phyloP scores from a whole-genome alignment of 2,888 invertebrate species.

The Apodemia duryi region DNA sequence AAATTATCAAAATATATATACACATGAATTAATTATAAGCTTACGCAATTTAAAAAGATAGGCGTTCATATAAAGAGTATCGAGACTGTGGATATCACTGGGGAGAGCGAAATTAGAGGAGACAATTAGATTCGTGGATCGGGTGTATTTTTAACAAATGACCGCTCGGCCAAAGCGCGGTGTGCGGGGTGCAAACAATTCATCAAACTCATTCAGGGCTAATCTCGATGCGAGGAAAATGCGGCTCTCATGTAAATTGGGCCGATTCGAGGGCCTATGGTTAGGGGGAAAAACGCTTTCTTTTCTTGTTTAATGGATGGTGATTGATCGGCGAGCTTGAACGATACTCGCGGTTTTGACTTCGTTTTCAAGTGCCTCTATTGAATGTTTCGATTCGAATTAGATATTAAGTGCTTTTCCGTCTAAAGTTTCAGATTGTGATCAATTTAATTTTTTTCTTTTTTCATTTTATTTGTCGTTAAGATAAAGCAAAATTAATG shows the following conservation, averaged over 20 bases:
- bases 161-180: slow-evolving; percentile 59
- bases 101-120: slow-evolving; percentile 77
- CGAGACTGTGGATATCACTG: slow-evolving; percentile 60
- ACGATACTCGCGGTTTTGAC: slow-evolving; percentile 74
- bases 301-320: slow-evolving; percentile 79
- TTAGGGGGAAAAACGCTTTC: slow-evolving; percentile 74
- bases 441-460: neutral
- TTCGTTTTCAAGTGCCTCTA: slow-evolving; percentile 62
- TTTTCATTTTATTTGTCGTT: slow-evolving; percentile 36
- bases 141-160: slow-evolving; percentile 80
- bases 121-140: slow-evolving; percentile 78
- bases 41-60: slow-evolving; percentile 32
- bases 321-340: slow-evolving; percentile 74
- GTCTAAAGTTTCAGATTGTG: neutral
- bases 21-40: no score
- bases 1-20: no score
- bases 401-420: slow-evolving; percentile 6
- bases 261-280: slow-evolving; percentile 76
- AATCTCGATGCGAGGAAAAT: slow-evolving; percentile 79
- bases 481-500: neutral
- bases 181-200: slow-evolving; percentile 60
- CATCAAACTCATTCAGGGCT: slow-evolving; percentile 79
- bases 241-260: slow-evolving; percentile 80
- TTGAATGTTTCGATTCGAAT: slow-evolving; percentile 50
- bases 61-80: neutral